phyloP scores from a whole-genome alignment of 2,113 vertebrate species.

The Pelodiscus sinensis region DNA sequence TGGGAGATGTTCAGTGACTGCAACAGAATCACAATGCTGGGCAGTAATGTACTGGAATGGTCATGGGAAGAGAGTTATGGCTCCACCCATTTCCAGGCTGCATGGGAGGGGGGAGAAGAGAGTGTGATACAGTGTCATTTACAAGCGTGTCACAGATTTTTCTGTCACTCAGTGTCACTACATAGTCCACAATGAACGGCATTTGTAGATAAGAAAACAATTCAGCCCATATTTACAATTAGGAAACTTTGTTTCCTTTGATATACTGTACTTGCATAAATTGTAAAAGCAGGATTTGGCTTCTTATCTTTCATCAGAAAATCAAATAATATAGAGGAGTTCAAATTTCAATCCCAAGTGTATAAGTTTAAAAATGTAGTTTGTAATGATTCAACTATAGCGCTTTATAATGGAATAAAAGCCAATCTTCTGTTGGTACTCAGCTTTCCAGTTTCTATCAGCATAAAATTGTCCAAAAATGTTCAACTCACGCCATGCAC shows the following conservation, averaged over 20 bases:
- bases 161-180: neutral
- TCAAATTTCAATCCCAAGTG: neutral
- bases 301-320: neutral
- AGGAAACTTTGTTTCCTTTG: neutral
- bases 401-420: neutral
- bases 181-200: neutral
- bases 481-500: neutral
- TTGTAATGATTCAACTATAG: neutral
- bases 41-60: neutral
- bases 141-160: neutral
- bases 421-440: neutral
- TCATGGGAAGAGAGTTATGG: neutral
- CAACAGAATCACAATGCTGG: neutral
- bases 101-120: neutral
- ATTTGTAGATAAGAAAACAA: neutral
- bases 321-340: neutral
- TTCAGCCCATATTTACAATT: neutral
- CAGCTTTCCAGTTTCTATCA: slow-evolving; percentile 3
- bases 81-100: neutral
- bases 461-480: slow-evolving; percentile 3
- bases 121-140: neutral
- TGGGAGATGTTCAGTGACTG: neutral
- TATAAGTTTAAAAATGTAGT: neutral
- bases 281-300: neutral
- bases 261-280: neutral